phyloP scores from a whole-genome alignment of 2,888 invertebrate genomes.

The Plebejus melissa region DNA sequence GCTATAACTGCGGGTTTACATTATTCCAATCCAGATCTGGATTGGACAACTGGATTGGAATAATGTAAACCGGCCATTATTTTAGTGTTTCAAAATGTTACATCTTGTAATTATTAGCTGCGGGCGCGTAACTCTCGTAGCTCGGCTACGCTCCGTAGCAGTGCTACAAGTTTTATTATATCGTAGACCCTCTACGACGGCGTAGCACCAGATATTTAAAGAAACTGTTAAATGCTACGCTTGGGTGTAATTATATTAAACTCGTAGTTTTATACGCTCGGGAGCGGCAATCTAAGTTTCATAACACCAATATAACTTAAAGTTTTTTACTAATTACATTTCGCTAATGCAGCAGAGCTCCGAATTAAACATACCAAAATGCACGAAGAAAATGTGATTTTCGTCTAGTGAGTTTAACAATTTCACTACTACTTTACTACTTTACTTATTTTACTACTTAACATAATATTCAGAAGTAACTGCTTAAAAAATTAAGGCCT shows the following conservation, averaged over 20 bases:
- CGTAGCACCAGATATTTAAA: slow-evolving; percentile 9
- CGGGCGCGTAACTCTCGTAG: neutral
- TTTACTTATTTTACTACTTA: neutral
- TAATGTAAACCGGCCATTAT: too few relatives aligned
- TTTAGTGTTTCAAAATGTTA: neutral
- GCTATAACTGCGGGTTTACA: too few relatives aligned
- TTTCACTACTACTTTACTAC: neutral
- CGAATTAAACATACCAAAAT: neutral
- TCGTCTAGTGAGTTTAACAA: neutral
- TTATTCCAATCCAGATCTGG: too few relatives aligned
- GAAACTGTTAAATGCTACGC: neutral
- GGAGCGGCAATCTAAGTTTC: slow-evolving; percentile 11
- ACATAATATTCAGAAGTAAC: too few relatives aligned
- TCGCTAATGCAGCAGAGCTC: neutral
- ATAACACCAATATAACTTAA: slow-evolving; percentile 16
- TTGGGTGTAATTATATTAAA: slow-evolving; percentile 13
- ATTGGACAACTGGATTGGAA: too few relatives aligned
- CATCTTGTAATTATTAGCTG: neutral
- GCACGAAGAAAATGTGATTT: neutral
- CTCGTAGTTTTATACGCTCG: slow-evolving; percentile 15
- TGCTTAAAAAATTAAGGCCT: too few relatives aligned
- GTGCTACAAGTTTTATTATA: slow-evolving; percentile 16
- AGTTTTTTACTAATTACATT: slow-evolving; percentile 20
- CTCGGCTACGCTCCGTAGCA: neutral
- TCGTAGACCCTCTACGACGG: slow-evolving; percentile 5